Conservation (phyloP, 2,888 invertebrate species). For the Mongoloraphidia duomilia region DNA sequence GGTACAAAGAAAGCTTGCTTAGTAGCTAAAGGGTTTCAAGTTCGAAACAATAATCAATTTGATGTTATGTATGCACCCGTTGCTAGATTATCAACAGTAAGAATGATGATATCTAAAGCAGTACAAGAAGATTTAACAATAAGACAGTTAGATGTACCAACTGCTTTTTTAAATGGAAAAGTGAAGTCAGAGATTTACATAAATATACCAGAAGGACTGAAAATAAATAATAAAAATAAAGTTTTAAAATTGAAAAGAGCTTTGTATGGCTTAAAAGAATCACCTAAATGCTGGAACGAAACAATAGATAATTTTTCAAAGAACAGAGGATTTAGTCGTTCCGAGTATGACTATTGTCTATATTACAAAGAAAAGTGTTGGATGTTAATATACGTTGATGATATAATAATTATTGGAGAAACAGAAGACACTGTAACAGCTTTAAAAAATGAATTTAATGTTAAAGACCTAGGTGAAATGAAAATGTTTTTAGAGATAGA, state of each 20-base stretch:
- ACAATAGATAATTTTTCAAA: constrained; percentile 12
- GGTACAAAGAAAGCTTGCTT: constrained; percentile 13
- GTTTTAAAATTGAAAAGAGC: constrained; percentile 14
- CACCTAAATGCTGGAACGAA: constrained; percentile 15
- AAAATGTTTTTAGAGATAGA: constrained; percentile 10
- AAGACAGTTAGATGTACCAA: constrained; percentile 9
- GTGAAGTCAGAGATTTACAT: constrained; percentile 9
- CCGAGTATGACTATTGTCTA: constrained; percentile 14
- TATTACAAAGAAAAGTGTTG: constrained; percentile 6
- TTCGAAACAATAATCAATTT: not conserved
- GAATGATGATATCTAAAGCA: constrained; percentile 6
- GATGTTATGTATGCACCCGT: constrained; percentile 6
- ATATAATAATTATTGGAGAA: not conserved
- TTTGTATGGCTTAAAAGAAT: constrained; percentile 15
- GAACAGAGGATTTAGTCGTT: constrained; percentile 9
- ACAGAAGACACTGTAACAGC: not conserved
- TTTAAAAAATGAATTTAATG: constrained; percentile 7
- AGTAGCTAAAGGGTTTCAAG: constrained; percentile 17
- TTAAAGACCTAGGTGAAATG: constrained; percentile 7
- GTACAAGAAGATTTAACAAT: constrained; percentile 3
- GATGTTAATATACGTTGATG: too few species aligned
- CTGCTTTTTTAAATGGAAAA: constrained; percentile 13
- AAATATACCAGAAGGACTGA: constrained; percentile 11
- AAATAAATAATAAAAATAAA: constrained; percentile 4
- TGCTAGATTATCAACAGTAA: constrained; percentile 2